phyloP scores from a whole-genome alignment of 2,113 vertebrate species.

The Pelobates fuscus region DNA sequence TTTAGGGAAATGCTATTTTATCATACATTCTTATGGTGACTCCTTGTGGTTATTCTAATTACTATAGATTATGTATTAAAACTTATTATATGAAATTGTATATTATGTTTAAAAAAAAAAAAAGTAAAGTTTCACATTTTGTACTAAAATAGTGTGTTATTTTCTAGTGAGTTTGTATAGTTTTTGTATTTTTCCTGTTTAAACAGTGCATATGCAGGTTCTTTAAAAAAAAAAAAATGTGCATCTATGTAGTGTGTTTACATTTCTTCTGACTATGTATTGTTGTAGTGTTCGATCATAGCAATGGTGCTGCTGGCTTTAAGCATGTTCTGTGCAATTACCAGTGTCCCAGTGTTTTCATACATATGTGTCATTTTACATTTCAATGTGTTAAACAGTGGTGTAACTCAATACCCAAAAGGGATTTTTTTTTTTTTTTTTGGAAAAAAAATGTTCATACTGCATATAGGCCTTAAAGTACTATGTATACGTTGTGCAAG shows the following conservation, averaged over 20 bases:
- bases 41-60: neutral
- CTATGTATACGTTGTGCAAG: no score
- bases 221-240: no score
- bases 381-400: neutral
- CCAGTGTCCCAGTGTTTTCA: constrained; percentile 6
- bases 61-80: neutral
- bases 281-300: neutral
- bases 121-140: neutral
- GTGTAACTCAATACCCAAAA: no score
- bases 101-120: no score
- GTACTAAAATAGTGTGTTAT: neutral
- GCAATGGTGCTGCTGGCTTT: neutral
- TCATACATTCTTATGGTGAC: neutral
- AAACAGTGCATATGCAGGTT: neutral
- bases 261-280: neutral
- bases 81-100: neutral
- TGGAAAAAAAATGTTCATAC: no score
- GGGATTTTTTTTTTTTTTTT: no score
- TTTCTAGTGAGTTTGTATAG: neutral
- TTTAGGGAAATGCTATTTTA: no score
- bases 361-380: constrained; percentile 4
- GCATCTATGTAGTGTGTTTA: neutral
- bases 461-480: no score
- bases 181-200: neutral
- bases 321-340: neutral